These are phyloP conservation scores for Gymnocephalus cernua DNA, from an alignment of 2,113 vertebrate genomes.

Conservation along the genomic window DNA sequence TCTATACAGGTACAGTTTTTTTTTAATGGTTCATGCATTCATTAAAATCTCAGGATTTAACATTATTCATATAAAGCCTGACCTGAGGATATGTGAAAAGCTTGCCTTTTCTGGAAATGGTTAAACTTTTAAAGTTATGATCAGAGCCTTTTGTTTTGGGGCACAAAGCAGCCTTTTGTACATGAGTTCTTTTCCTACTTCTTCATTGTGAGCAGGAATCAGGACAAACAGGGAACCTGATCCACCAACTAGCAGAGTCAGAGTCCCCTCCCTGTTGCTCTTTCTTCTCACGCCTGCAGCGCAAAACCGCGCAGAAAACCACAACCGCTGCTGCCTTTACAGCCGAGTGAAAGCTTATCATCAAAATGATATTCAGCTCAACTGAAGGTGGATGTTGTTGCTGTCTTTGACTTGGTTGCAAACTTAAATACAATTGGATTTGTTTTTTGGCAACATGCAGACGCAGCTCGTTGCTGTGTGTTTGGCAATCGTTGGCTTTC, in stretches of 20 bases:
- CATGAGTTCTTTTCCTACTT: background rate
- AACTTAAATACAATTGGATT: background rate
- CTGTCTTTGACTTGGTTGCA: background rate
- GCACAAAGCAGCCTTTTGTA: slow-evolving; percentile 30
- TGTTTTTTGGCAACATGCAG: slow-evolving; percentile 62
- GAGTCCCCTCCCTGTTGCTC: slow-evolving; percentile 73
- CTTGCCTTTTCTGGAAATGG: background rate
- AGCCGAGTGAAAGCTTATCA: background rate
- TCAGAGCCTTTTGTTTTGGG: background rate
- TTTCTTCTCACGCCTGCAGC: slow-evolving; percentile 39
- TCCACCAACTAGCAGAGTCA: slow-evolving; percentile 54
- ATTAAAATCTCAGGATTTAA: background rate
- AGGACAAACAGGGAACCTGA: slow-evolving; percentile 79
- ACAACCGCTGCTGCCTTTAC: slow-evolving; percentile 15
- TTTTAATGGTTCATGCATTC: background rate
- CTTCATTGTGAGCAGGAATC: slow-evolving; percentile 64
- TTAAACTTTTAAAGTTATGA: background rate
- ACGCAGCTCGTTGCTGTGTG: slow-evolving; percentile 87
- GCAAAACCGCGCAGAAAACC: slow-evolving; percentile 14
- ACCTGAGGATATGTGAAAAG: background rate
- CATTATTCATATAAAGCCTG: background rate
- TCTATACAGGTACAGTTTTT: background rate
- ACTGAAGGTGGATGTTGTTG: background rate
- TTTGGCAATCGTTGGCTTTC: slow-evolving; percentile 88
- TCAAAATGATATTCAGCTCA: slow-evolving; percentile 16